Evolutionary conservation across 2,797 vertebrate species (phyloP), one percentile per base, ranked within the genome.

Genomic region (Scolopax bukidnonensis): DNA sequence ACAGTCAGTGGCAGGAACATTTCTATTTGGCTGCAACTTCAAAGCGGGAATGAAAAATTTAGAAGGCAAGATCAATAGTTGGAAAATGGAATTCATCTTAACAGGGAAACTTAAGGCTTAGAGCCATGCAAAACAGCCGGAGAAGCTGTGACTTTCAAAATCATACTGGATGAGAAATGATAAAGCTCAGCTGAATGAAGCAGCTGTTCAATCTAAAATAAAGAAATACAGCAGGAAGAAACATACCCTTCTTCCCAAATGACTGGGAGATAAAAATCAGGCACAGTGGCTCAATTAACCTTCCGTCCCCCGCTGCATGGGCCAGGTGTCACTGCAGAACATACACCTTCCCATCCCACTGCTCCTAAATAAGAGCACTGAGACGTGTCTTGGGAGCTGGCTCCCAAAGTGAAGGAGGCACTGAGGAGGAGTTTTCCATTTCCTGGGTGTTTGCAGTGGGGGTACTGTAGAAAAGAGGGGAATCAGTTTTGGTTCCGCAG

Each of bases 1-100:
- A 80, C 64, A 92, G 71, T 84, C 68, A 83, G 87, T 81, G 89
- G 79, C 70, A 91, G 41, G 73, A 94, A 89, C 75, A 89, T 92
- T 92, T 94, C 68, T 93, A 36, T 93, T 92, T 92, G 92, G 45
- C 87, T 94, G 68, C 41, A 93, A 68, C 76, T 87, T 96, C 93
- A 96, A 94, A 97, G 93, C 68, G 30, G 4, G n/a, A 91, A 90
- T 83, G 68, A 94, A 95, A 93, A 93, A 89, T 92, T 91, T 87
- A 96, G 65, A 85, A 89, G 57, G 65, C 71, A 84, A 95, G 89
- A 95, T 95, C 91, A 96, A 91, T 93, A 87, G 78, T 7, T 89
- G 24, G 90, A 71, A 93, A 94, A 96, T 33, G 32, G 86, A 90
- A 70, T 84, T 82, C 87, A 76, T 64, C 78, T 84, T 90, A 84